Evolutionary conservation across 2,888 invertebrate species (phyloP).

Genomic region (Silvanus unidentatus): DNA sequence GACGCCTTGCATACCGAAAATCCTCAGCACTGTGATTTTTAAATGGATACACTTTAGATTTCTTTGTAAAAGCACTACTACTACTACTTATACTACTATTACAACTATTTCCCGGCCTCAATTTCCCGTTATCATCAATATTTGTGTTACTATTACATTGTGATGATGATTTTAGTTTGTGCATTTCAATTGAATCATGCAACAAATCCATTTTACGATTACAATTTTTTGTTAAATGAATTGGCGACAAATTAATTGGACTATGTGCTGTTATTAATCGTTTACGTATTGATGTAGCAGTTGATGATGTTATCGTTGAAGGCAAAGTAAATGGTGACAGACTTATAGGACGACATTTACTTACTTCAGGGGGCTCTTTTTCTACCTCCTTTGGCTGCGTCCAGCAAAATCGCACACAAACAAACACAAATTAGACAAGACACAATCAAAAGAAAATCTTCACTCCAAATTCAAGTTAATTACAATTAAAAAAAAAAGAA

Average conservation of each 20-base stretch:
- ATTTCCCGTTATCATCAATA: no score
- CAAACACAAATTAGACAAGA: constrained; percentile 20
- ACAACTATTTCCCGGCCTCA: no score
- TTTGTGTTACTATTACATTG: no score
- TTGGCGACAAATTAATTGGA: constrained; percentile 17
- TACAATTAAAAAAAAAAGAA: no score
- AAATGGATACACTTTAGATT: constrained; percentile 26
- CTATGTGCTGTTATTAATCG: constrained; percentile 23
- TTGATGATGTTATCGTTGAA: constrained; percentile 25
- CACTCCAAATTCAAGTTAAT: no score
- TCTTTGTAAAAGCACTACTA: constrained; percentile 14
- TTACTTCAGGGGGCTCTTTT: constrained; percentile 44
- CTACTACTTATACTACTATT: no score
- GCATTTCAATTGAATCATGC: constrained; percentile 24
- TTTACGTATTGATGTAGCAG: constrained; percentile 29
- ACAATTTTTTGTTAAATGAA: constrained; percentile 7
- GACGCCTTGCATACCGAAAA: constrained; percentile 24
- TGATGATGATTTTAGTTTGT: constrained; percentile 17
- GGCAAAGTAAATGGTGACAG: constrained; percentile 31
- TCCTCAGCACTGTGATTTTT: constrained; percentile 38
- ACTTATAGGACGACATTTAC: constrained; percentile 36
- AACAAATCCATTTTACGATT: constrained; percentile 8
- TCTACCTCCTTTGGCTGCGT: constrained; percentile 44
- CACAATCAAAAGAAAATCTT: no score
- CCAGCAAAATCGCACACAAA: constrained; percentile 23